Base-by-base conservation (phyloP, 2,797 vertebrate species). In the Rhinophrynus dorsalis region DNA sequence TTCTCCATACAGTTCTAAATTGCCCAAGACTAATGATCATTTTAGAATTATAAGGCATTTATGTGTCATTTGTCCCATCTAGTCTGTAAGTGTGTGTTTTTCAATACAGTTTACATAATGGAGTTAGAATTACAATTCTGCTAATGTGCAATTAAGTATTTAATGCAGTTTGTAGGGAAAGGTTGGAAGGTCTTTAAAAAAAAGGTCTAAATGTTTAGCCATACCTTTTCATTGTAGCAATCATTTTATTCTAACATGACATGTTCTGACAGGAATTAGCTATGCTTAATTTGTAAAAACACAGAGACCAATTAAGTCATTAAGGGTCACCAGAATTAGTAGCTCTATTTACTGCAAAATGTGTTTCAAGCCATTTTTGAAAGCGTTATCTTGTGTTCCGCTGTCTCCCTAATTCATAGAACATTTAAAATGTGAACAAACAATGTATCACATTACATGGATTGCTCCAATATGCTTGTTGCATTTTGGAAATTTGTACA, bases 221-320 rank as follows among this genome's bases (percentile, higher is more conserved):
- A 52, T 30, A 52, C 1, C 13, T 21, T 56, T 35, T 56, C 23
- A 56, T 56, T 56, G 21, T 1, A 24, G 2, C 8, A 4, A 42
- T 42, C 12, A 24, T 24, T 48, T 23, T 3, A 7, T 24, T 48
- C 13, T 48, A n/a, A 3, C 24, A 6, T 51, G 47, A 1, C 12
- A 21, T 27, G 12, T 6, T 38, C 35, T 40, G 55, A 58, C 55
- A 26, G 26, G 13, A 38, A 58, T 40, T 38, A 26, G 33, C 8
- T 38, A 12, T 13, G 23, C 10, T 6, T 6, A 21, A 58, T 40
- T 37, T 58, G 20, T n/a, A 18, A 18, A 56, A 44, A 1, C 13
- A 21, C 38, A 27, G 24, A 18, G 30, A 21, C 11, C 58, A 67
- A 67, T 67, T 32, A 67, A 7, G 65, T 10, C 6, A 48, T 67